These are phyloP conservation scores for Diarsia rubi DNA, from an alignment of 2,888 invertebrate species.

Conservation along the genomic window DNA sequence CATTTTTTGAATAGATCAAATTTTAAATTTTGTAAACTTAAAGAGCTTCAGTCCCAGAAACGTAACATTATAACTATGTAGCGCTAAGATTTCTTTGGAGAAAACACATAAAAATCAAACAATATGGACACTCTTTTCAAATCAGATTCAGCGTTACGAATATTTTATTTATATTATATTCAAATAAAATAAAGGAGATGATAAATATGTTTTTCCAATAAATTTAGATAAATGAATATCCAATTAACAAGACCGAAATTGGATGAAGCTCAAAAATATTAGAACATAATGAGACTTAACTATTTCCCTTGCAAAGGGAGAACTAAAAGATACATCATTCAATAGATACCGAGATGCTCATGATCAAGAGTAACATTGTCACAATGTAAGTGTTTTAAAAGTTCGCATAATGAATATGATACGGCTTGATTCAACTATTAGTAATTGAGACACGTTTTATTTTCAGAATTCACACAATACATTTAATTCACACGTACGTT, in stretches of 20 bases:
- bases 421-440: slow-evolving; percentile 31
- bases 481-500: slow-evolving; percentile 56
- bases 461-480: slow-evolving; percentile 55
- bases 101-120: background rate
- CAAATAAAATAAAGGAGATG: slow-evolving; percentile 8
- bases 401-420: slow-evolving; percentile 11
- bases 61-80: background rate
- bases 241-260: slow-evolving; percentile 3
- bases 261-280: background rate
- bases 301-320: background rate
- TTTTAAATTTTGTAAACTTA: background rate
- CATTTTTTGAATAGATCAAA: background rate
- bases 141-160: background rate
- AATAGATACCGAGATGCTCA: background rate
- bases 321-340: background rate
- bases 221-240: slow-evolving; percentile 17
- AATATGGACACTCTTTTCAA: background rate
- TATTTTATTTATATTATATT: background rate
- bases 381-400: background rate
- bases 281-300: background rate
- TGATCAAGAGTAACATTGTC: background rate
- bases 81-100: background rate
- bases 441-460: slow-evolving; percentile 49
- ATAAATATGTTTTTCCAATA: slow-evolving; percentile 13
- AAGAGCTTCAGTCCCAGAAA: background rate